Evolutionary conservation across 2,888 invertebrate genomes (phyloP).

Genomic region (Ormyrus labotus): DNA sequence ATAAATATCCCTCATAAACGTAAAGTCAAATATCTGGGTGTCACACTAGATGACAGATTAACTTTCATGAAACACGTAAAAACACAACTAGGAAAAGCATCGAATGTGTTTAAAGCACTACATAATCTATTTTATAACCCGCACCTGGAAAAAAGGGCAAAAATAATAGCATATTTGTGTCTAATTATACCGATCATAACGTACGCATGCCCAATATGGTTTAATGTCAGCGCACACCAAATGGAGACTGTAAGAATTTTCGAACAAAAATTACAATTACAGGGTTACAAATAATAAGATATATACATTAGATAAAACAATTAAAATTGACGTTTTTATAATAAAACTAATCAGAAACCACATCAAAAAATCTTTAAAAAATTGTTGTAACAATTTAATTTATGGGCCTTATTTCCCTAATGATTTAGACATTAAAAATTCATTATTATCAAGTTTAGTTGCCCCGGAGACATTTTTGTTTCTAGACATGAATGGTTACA

Average conservation of each 20-base stretch:
- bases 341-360: too few species aligned
- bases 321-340: too few species aligned
- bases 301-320: too few species aligned
- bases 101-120: conserved; percentile 42
- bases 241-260: conserved; percentile 51
- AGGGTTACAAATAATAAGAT: too few species aligned
- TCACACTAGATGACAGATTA: background rate
- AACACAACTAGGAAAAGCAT: conserved; percentile 47
- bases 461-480: too few species aligned
- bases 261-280: conserved; percentile 54
- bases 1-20: background rate
- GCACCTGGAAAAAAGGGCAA: conserved; percentile 45
- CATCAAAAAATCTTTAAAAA: too few species aligned
- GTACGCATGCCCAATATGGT: conserved; percentile 51
- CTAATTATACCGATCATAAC: conserved; percentile 54
- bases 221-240: conserved; percentile 17
- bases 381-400: too few species aligned
- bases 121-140: conserved; percentile 49
- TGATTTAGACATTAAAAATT: too few species aligned
- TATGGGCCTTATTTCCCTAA: too few species aligned
- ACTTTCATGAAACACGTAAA: background rate
- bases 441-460: too few species aligned
- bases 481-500: too few species aligned
- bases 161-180: conserved; percentile 50
- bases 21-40: background rate